phyloP scores from a whole-genome alignment of 2,797 vertebrate species.

The Carcharodon carcharias region DNA sequence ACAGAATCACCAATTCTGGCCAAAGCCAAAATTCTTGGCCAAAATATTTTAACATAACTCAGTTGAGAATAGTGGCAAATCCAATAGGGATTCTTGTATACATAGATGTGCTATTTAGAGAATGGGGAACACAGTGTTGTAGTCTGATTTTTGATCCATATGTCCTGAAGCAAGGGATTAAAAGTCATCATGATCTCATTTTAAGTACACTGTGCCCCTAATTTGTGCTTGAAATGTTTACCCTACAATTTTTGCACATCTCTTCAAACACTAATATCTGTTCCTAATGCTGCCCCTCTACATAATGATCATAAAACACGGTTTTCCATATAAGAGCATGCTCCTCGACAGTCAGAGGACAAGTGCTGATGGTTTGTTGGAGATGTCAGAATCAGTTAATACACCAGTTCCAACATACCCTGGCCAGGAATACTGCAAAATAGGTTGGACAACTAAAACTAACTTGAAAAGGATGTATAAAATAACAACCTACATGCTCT shows the following conservation, averaged over 20 bases:
- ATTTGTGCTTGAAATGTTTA: neutral
- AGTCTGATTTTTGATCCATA: neutral
- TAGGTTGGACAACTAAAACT: neutral
- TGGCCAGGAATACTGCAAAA: neutral
- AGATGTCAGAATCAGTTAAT: constrained; percentile 16
- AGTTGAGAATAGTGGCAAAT: neutral
- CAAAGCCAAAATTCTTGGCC: neutral
- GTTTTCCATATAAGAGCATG: neutral
- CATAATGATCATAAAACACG: neutral
- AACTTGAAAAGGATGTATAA: neutral
- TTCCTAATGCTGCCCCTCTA: neutral
- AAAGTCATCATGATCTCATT: neutral
- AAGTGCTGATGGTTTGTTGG: neutral
- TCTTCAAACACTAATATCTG: neutral
- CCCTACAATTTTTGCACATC: neutral
- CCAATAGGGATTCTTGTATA: too few relatives aligned
- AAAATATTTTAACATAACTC: neutral
- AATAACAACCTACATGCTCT: neutral
- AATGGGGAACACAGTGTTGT: neutral
- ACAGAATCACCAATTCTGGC: neutral
- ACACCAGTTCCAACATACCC: neutral
- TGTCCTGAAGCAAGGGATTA: neutral
- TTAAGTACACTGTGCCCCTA: neutral
- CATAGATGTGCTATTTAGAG: neutral
- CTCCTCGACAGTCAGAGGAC: neutral